Evolutionary conservation across 2,888 invertebrate genomes (phyloP), one percentile per base, ranked within the genome.

Genomic region (Coecobrya sp.): DNA sequence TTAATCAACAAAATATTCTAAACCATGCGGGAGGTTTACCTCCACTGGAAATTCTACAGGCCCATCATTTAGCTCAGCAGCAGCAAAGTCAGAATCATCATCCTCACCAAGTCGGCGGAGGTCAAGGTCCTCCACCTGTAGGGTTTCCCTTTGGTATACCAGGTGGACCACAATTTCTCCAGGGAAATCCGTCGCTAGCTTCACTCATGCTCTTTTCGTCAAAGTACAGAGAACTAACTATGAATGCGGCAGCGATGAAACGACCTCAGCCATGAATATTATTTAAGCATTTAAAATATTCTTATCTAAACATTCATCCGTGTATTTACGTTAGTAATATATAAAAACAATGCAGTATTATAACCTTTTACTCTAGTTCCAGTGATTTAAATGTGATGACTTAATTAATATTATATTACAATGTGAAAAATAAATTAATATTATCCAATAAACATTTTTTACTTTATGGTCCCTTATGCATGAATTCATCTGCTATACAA

Each of bases 151-250:
- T 90, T 85, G 85, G 73, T 13, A 89, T 89, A 36, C 90, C 90
- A 59, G 90, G 90, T 49, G 85, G 90, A n/a, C 92, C 91, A 30
- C 93, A 88, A 25, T 87, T 94, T 27, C 90, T 94, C 27, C 94
- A 94, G 73, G 94, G 94, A 30, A 94, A 94, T 91, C 94, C 95
- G 5, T 93, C 93, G 2, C 45, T 94, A 36, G 93, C 93, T 2
- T 93, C 94, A 7, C 91, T 94, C 25, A 93, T 94, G 92, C 86
- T 94, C 16, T 89, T 94, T 25, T 94, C 94, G 0, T 94, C 94
- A 36, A 93, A 94, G 70, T 94, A 94, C 70, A 86, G 94, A n/a
- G 94, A 94, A 87, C 93, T 94, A 49, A 92, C 94, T 8, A 93
- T 93, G 59, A 93, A 84, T 73, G 94, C 94, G 84, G 88, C 93